Evolutionary conservation across 35 echinoderm and acorn worm genomes (phyloP), one percentile per base, ranked within the genome.

Genomic region (Ptychodera flava): DNA sequence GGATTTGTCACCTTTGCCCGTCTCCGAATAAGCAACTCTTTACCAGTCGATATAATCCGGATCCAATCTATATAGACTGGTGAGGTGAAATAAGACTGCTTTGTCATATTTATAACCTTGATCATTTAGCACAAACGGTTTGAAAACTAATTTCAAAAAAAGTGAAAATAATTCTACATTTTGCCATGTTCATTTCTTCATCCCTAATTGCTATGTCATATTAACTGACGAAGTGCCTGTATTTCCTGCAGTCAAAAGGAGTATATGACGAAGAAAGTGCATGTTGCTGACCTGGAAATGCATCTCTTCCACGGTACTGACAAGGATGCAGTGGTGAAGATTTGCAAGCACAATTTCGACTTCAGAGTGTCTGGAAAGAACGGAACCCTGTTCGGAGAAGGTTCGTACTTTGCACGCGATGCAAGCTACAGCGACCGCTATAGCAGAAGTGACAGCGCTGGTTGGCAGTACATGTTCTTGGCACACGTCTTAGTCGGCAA

Each of bases 301-400:
- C 29, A 86, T 38, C 84, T 91, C 28, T 91, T 78, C 37, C 89
- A 91, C 33, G 89, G 89, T 34, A 91, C 89, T 27, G 79, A 33
- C 15, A 34, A 84, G 30, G 36, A 86, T 52, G 75, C 78, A 16
- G 35, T 38, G 15, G 36, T 76, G 32, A 32, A 83, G 30, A 91
- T 91, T 29, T 86, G 89, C 75, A 76, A 79, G 37, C 84, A 91
- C 30, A 91, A 86, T 79, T 91, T 91, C 34, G 89, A 91, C 78
- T 91, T 85, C 75, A 38, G 89, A 80, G 37, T 85, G 32, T 80
- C 84, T 81, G 89, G 89, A 31, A 80, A 76, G 1, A 91, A 79
- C 77, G 89, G 84, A 0, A 91, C 89, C 12, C 77, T 53, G 1
- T 86, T 86, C 22, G 89, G 89, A 34, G 37, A 91, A 75, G 89